Conservation (phyloP, 2,888 invertebrate species). For the Tipula lateralis region DNA sequence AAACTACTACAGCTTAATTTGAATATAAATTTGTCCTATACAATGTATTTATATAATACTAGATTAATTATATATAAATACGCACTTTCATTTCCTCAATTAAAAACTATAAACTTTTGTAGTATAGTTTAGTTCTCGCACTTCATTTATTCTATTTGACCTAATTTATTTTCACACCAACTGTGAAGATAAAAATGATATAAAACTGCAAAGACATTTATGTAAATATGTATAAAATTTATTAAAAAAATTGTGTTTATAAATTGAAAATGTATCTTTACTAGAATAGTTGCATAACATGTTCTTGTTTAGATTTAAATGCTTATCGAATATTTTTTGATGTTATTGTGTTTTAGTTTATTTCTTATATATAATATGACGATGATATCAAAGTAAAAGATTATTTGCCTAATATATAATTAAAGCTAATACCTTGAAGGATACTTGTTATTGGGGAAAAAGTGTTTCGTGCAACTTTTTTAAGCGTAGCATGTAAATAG, state of each 20-base stretch:
- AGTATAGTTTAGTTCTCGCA: not conserved
- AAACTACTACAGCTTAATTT: too few relatives aligned
- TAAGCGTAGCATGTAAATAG: not conserved
- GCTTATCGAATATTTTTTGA: not conserved
- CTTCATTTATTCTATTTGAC: not conserved
- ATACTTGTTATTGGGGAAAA: too few relatives aligned
- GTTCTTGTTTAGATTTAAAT: not conserved
- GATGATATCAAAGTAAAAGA: not conserved
- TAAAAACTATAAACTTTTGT: not conserved
- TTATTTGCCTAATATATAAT: not conserved
- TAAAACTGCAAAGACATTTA: not conserved
- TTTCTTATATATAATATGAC: not conserved
- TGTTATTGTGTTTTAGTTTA: not conserved
- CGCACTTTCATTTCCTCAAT: not conserved
- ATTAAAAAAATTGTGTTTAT: not conserved
- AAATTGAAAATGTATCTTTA: not conserved
- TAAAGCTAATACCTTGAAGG: not conserved
- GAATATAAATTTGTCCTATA: too few relatives aligned
- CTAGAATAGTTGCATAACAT: not conserved
- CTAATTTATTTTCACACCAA: not conserved
- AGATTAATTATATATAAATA: not conserved
- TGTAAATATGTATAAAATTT: too few relatives aligned
- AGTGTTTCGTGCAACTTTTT: not conserved
- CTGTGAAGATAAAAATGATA: not conserved
- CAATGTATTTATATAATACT: not conserved